phyloP scores from a whole-genome alignment of 2,888 invertebrate genomes.

The Pyrgus malvae region DNA sequence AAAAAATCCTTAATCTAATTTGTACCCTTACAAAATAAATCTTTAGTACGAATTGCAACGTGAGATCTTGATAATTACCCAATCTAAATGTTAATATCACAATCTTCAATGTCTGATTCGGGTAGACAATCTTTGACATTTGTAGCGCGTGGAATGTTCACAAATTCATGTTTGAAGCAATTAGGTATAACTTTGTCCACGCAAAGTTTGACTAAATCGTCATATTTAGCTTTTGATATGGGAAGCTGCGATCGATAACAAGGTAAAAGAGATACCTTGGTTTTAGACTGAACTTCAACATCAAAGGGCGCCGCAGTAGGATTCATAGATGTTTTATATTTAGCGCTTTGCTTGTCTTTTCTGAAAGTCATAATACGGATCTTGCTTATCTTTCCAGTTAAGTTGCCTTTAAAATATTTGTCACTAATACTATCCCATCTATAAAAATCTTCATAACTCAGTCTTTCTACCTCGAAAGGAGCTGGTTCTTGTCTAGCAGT shows the following conservation, averaged over 20 bases:
- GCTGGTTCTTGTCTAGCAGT: slow-evolving; percentile 35
- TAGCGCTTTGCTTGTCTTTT: slow-evolving; percentile 1
- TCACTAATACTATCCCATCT: slow-evolving; percentile 35
- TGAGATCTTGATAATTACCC: background rate
- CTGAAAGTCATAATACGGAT: slow-evolving; percentile 25
- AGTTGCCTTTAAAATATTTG: slow-evolving; percentile 38
- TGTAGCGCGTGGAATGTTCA: slow-evolving; percentile 22
- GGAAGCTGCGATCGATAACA: slow-evolving; percentile 33
- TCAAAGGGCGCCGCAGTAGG: slow-evolving; percentile 13
- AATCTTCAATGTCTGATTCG: slow-evolving; percentile 33
- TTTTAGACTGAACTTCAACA: slow-evolving; percentile 34
- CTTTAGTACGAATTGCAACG: background rate
- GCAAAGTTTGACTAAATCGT: too few species aligned
- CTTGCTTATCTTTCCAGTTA: slow-evolving; percentile 37
- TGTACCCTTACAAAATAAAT: background rate
- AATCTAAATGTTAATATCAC: slow-evolving; percentile 6
- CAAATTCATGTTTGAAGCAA: slow-evolving; percentile 29
- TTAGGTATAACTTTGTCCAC: slow-evolving; percentile 32
- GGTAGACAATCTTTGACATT: slow-evolving; percentile 29
- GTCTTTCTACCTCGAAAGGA: slow-evolving; percentile 34
- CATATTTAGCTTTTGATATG: slow-evolving; percentile 31
- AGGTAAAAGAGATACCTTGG: slow-evolving; percentile 29
- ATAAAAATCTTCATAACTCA: slow-evolving; percentile 33
- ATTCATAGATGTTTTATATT: slow-evolving; percentile 22
- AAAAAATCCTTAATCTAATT: background rate